Evolutionary conservation across 2,797 vertebrate species (phyloP).

Genomic region (Danio albolineatus): DNA sequence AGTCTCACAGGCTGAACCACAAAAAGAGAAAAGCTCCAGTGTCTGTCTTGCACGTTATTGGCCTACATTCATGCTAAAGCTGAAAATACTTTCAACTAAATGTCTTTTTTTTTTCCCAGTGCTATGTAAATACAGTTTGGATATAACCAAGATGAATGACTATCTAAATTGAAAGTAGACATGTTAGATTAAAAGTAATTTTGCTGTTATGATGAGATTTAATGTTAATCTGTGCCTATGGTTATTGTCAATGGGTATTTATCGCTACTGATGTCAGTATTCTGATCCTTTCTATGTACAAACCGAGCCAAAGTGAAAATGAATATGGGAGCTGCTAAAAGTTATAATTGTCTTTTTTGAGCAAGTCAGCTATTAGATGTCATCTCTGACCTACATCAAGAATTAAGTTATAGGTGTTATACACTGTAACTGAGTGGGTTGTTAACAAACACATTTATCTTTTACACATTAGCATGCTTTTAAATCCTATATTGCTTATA

Average conservation of each 20-base stretch:
- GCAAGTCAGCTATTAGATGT: too few species aligned
- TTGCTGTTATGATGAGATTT: not conserved
- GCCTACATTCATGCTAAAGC: slow-evolving; percentile 1
- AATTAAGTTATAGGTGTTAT: too few species aligned
- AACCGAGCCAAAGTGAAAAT: not conserved
- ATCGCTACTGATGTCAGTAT: not conserved
- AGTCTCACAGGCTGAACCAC: not conserved
- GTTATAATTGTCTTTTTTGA: not conserved
- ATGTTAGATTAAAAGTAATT: not conserved
- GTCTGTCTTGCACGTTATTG: not conserved
- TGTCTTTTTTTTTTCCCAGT: not conserved
- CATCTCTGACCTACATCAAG: not conserved
- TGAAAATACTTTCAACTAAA: not conserved
- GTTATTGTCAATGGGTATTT: not conserved
- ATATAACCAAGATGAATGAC: not conserved
- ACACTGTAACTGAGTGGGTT: too few species aligned
- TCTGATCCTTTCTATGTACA: not conserved
- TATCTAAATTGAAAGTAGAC: not conserved
- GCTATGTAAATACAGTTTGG: not conserved
- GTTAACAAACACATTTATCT: too few species aligned
- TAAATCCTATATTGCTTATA: not conserved
- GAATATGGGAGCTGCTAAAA: not conserved
- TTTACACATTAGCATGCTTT: not conserved
- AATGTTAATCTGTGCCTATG: not conserved
- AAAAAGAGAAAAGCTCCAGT: not conserved